Base-by-base conservation (phyloP, 2,797 vertebrate genomes). In the Nasua narica region DNA sequence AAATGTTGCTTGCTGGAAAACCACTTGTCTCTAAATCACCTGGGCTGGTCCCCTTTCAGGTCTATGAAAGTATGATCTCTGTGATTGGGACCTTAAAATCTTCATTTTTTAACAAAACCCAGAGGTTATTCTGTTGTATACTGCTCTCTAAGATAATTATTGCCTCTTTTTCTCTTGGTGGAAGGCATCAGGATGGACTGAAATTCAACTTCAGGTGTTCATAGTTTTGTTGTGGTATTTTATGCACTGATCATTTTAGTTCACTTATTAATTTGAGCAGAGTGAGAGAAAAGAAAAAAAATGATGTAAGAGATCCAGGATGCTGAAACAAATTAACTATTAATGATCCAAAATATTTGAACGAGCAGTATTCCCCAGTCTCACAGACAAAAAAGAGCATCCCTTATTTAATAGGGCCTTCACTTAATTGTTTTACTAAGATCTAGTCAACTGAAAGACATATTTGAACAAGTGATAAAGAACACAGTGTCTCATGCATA, bases 401-500 rank as follows among this genome's bases (percentile, higher is more conserved):
- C 60, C 0, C 5, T 94, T 90, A 86, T 83, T 86, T 83, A 97
- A 78, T 48, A 90, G 40, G 10, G 1, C 25, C 48, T 89, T 92
- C 21, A 65, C 18, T 93, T 90, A 86, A 2, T 37, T 82, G 2
- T 70, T 91, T 89, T 79, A 62, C 23, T 91, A 93, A 81, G 58
- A 46, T 4, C 32, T 89, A 79, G 60, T 67, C 90, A 94, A 92
- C 65, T 85, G 76, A 77, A 91, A 97, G 52, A 76, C 21, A 78
- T 48, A 29, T 90, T 77, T 93, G 48, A 58, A 67, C 58, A 91
- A 87, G 65, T 70, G 43, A 91, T 43, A 78, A 94, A 79, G 67
- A 90, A 52, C 54, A 50, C 1, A 43, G 14, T 35, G 35, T 32
- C 35, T 95, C 35, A 29, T 84, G 40, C 40, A 81, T 90, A 87